Percentiles rank a stretch among this genome's conserved stretches.
Evolutionary conservation across 2,888 invertebrate species (phyloP).

Genomic region (Amphipyra berbera): DNA sequence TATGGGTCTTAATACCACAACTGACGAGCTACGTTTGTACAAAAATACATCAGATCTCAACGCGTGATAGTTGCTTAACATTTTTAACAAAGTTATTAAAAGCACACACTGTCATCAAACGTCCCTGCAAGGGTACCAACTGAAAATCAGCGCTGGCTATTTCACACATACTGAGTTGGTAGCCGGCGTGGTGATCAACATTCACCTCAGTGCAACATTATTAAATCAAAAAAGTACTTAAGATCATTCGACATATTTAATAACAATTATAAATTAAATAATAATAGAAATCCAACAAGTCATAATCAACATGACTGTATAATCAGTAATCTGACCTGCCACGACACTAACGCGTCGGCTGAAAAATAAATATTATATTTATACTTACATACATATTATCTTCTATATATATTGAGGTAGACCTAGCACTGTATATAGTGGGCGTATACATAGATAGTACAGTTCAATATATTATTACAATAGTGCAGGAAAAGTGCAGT

Average conservation of each 20-base stretch:
- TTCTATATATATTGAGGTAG: conserved; percentile 11
- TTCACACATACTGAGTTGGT: no score
- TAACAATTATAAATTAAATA: neutral
- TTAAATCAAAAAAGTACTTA: neutral
- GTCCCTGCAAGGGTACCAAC: no score
- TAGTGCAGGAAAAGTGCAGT: conserved; percentile 19
- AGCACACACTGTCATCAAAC: no score
- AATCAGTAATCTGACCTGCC: conserved; percentile 82
- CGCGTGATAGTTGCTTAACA: no score
- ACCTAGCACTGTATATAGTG: conserved; percentile 23
- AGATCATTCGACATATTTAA: neutral
- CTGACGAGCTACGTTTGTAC: no score
- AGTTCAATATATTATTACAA: conserved; percentile 2
- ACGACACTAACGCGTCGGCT: conserved; percentile 80
- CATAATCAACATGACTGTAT: conserved; percentile 78
- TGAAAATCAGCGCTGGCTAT: no score
- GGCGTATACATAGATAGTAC: conserved; percentile 19
- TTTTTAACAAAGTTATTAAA: no score
- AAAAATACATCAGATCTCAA: no score
- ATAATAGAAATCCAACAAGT: conserved; percentile 69
- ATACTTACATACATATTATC: conserved; percentile 54
- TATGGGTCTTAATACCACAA: no score
- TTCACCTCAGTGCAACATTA: conserved; percentile 38
- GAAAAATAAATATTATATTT: conserved; percentile 81
- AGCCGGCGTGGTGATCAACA: neutral